Conservation (phyloP, 1,140 invertebrate genomes). For the Drosophila punjabiensis region DNA sequence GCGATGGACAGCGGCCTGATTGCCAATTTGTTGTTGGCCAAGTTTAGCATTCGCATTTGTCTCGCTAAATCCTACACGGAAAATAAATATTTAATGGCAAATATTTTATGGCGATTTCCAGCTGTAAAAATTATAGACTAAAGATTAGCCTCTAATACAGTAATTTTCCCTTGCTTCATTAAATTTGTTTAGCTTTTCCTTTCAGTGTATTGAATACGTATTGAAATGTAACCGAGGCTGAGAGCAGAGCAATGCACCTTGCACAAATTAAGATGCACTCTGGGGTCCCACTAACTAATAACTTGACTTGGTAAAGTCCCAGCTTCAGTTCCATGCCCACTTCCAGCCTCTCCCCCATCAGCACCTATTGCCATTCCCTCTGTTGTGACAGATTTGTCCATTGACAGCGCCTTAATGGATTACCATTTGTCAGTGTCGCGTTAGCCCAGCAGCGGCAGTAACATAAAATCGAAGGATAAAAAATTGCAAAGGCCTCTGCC, state of each 20-base stretch:
- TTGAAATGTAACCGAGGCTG: slow-evolving; percentile 20
- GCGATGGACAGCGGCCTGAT: slow-evolving; percentile 63
- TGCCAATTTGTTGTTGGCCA: slow-evolving; percentile 75
- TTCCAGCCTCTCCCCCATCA: not conserved
- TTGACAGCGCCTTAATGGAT: slow-evolving; percentile 85
- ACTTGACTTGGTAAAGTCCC: slow-evolving; percentile 1
- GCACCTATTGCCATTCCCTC: not conserved
- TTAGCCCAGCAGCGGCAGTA: slow-evolving; percentile 51
- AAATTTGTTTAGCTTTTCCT: not conserved
- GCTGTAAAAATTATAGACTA: not conserved
- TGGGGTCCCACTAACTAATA: slow-evolving; percentile 23
- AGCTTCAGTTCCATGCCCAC: not conserved
- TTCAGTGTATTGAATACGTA: slow-evolving; percentile 2
- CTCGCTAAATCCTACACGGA: slow-evolving; percentile 46
- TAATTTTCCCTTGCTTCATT: too few species aligned
- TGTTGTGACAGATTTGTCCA: slow-evolving; percentile 83
- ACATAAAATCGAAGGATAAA: slow-evolving; percentile 7
- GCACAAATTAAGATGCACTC: slow-evolving; percentile 44
- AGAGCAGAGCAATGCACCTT: slow-evolving; percentile 34
- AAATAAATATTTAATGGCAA: slow-evolving; percentile 3
- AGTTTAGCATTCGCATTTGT: slow-evolving; percentile 58
- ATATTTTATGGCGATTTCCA: not conserved
- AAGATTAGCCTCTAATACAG: too few species aligned
- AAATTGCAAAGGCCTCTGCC: slow-evolving; percentile 10
- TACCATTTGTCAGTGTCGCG: slow-evolving; percentile 85